Base-by-base conservation (phyloP, 2,113 vertebrate species). In the Silurus meridionalis region DNA sequence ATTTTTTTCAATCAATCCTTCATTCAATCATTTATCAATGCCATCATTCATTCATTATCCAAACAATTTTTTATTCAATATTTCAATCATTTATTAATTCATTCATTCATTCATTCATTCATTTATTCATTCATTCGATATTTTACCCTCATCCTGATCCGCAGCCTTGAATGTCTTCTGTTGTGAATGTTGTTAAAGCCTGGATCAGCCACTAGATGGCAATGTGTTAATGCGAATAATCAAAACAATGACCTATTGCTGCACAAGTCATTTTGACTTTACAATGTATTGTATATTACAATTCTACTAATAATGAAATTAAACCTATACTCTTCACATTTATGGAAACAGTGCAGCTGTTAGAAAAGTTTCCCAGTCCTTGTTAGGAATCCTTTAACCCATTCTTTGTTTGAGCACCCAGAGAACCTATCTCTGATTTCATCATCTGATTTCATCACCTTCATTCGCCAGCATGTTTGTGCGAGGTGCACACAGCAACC, bases 181-280 rank as follows among this genome's bases (percentile, higher is more conserved):
- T 78, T 57, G 37, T 37, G 37, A 37, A 37, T 37, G 53, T 17
- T 79, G 77, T 79, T 78, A 57, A 25, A 14, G 52, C n/a, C 28
- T 58, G 5, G 25, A 28, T 80, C 19, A 21, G 37, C 86, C 88
- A 87, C 57, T 80, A 87, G 88, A 85, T 83, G 86, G 74, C 80
- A 77, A 19, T 64, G 8, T 85, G 37, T 80, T 55, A 84, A 46
- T 13, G 28, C 5, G 46, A 46, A 6, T 8, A 37, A 37, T 37
- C 23, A 55, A 75, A 79, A 17, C 11, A n/a, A 23, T 52, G 6
- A 52, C 11, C 52, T 1, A 17, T 28, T 4, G 57, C 5, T 61
- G 78, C 25, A 80, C 37, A 46, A 19, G 55, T 80, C 17, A 4
- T 78, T 78, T 37, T 80, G 25, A 28, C 11, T 61, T 50, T 80